Percentiles rank a stretch among this genome's conserved stretches.
Evolutionary conservation across 92 coral and sea anemone genomes (phyloP).

Genomic region (Blastomussa wellsi): DNA sequence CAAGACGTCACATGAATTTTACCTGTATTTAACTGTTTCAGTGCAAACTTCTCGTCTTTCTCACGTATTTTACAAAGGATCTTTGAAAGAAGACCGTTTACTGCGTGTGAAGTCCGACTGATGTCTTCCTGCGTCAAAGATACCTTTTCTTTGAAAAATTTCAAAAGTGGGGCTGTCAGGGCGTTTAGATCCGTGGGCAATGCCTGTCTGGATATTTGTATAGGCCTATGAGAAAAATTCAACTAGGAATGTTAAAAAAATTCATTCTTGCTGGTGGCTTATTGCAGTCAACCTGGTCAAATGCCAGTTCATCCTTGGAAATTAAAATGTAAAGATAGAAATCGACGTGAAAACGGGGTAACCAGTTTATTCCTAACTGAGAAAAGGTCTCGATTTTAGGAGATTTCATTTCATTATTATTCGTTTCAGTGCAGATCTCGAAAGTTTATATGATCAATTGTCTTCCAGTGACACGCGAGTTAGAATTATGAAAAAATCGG

Average conservation of each 20-base stretch:
- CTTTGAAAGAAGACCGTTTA: not conserved
- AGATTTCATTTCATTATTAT: not conserved
- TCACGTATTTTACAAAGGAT: conserved; percentile 11
- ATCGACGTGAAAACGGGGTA: not conserved
- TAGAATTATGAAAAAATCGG: no score
- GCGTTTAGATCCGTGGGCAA: not conserved
- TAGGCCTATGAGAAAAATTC: not conserved
- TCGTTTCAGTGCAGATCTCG: not conserved
- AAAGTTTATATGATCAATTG: not conserved
- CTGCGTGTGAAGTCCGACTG: conserved; percentile 1
- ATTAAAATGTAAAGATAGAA: no score
- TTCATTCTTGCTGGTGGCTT: not conserved
- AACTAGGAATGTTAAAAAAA: not conserved
- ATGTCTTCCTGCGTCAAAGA: conserved; percentile 17
- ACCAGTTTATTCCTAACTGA: not conserved
- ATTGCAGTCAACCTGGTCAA: not conserved
- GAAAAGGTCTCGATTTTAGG: not conserved
- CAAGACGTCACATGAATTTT: not conserved
- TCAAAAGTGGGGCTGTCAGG: not conserved
- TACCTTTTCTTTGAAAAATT: conserved; percentile 30
- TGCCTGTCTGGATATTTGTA: not conserved
- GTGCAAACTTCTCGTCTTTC: conserved; percentile 14
- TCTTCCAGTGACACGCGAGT: no score
- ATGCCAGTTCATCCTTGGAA: not conserved
- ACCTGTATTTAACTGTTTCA: conserved; percentile 35